These are phyloP conservation scores for Ophion ventricosus DNA, from an alignment of 2,888 invertebrate species.

Conservation along the genomic window DNA sequence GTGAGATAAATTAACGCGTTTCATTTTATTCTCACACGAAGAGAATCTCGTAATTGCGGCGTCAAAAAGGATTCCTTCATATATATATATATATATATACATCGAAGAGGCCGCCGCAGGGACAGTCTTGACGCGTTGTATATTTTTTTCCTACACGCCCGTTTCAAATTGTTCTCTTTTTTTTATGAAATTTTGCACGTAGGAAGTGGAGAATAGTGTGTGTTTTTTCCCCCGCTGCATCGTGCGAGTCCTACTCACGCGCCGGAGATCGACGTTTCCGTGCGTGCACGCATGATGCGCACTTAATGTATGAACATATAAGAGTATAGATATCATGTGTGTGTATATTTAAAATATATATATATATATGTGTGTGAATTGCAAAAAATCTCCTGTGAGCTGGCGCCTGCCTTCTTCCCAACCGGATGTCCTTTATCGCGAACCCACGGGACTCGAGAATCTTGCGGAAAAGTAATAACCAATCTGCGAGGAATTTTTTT, in stretches of 20 bases:
- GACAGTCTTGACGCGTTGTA: conserved; percentile 10
- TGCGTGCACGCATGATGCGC: conserved; percentile 42
- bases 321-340: neutral
- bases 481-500: conserved; percentile 21
- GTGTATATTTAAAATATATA: too few relatives aligned
- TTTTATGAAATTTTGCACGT: conserved; percentile 21
- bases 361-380: neutral
- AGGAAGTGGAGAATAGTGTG: conserved; percentile 1
- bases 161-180: conserved; percentile 13
- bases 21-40: conserved; percentile 31
- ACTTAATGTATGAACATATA: conserved; percentile 5
- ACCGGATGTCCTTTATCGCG: conserved; percentile 64
- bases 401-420: conserved; percentile 55
- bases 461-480: conserved; percentile 59
- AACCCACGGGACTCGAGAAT: conserved; percentile 44
- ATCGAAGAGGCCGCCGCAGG: conserved; percentile 22
- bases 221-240: conserved; percentile 11
- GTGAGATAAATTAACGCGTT: neutral
- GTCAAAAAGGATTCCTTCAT: conserved; percentile 38
- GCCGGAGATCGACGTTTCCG: conserved; percentile 62
- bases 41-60: conserved; percentile 44
- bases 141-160: neutral
- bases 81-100: neutral
- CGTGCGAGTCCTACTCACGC: conserved; percentile 9
- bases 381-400: conserved; percentile 11